Evolutionary conservation across 2,888 invertebrate species (phyloP).

Genomic region (Ormia ochracea): DNA sequence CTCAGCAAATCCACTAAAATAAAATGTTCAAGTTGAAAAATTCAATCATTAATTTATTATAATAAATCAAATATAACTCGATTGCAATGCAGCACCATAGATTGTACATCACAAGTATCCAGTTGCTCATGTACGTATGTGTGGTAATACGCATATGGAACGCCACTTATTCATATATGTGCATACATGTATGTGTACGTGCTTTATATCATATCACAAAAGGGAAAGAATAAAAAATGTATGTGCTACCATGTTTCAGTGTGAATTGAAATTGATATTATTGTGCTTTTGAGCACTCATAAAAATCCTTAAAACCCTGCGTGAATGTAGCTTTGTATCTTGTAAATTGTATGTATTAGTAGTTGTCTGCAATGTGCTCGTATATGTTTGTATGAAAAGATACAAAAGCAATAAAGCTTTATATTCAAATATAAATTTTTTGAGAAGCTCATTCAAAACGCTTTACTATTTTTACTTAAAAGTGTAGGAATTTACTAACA

Average conservation of each 20-base stretch:
- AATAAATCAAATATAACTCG: background rate
- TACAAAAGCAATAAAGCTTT: constrained; percentile 1
- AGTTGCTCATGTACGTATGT: background rate
- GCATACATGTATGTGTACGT: background rate
- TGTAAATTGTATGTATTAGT: too few relatives aligned
- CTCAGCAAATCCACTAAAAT: background rate
- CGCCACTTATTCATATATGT: too few relatives aligned
- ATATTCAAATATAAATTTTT: background rate
- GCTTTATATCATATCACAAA: background rate
- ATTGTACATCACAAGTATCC: constrained; percentile 2
- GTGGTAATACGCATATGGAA: too few relatives aligned
- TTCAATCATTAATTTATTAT: background rate
- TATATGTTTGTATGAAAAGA: background rate
- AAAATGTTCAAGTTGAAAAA: background rate
- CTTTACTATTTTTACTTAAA: constrained; percentile 1
- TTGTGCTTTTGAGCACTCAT: background rate
- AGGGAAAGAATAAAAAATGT: background rate
- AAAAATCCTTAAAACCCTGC: background rate
- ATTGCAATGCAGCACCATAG: constrained; percentile 8
- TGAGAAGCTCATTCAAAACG: background rate
- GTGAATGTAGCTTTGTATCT: background rate
- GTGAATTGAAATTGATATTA: constrained; percentile 27
- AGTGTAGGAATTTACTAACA: background rate
- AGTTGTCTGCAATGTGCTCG: too few relatives aligned
- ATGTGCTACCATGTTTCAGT: constrained; percentile 28